Base-by-base conservation (phyloP, 2,888 invertebrate genomes). In the Liodrosophila aerea region DNA sequence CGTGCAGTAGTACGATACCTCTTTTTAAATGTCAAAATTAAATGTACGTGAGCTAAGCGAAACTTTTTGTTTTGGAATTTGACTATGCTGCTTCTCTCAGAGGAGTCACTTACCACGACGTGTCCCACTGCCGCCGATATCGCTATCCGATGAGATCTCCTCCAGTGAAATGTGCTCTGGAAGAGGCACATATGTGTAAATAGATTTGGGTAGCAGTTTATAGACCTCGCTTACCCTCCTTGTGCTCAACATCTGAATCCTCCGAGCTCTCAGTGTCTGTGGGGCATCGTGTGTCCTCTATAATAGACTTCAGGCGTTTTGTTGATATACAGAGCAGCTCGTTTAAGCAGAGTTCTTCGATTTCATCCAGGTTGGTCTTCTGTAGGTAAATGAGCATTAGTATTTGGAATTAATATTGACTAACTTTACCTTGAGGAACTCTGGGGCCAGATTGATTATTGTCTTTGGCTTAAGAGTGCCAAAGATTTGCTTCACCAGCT, bases 271-370 rank as follows among this genome's bases (percentile, higher is more conserved):
- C 90, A 0, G 91, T 90, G 49, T 90, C 91, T 0, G 88, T 85
- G 2, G 90, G 90, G 51, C 91, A 90, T 22, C 85, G 84, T 0
- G 87, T 86, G n/a, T 82, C 85, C 11, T 85, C 86, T 44, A 93
- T 90, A 7, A 92, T 91, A 0, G 93, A 91, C 29, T 91, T 90
- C 0, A 93, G 89, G 0, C 93, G 91, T 70, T 93, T 93, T 0
- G 92, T 93, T 22, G 93, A 93, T 52, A 93, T 92, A 0, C 93
- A 92, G 1, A 93, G 86, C 44, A 92, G 91, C 89, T 93, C 93
- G 72, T 93, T 93, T 0, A 92, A 89, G 59, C 93, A 93, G 0
- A 92, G 87, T 66, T 92, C 93, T 75, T 93, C 91, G 12, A 93
- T 87, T 73, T 92, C 92, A 63, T 91, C 91, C 47, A 92, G 77